Evolutionary conservation across 2,113 vertebrate species (phyloP), one percentile per base, ranked within the genome.

Genomic region (Xiphias gladius): DNA sequence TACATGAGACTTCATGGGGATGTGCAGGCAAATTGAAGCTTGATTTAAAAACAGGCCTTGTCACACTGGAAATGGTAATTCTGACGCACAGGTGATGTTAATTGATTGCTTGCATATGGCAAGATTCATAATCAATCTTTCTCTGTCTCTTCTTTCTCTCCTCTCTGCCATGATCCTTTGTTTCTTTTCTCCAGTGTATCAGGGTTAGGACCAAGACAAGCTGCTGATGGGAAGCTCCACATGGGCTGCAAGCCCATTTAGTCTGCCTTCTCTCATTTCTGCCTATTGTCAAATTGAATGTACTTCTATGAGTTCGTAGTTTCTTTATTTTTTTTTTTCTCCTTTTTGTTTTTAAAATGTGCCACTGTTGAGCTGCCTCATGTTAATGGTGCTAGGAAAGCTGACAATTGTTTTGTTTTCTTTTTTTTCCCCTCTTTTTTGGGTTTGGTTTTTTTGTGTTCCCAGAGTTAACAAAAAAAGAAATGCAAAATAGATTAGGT

Each of bases 281-380:
- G 97, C 97, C 97, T 98, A 96, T 97, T 96, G 96, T 97, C 96
- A 97, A 92, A 97, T 96, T 98, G 98, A 99, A 99, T 99, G 98
- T 99, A 99, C 94, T 96, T 94, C 84, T 94, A 85, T 92, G 76
- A 88, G 90, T 93, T 93, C 84, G 88, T 91, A 66, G 48, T 76
- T 68, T 32, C 69, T 71, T 32, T 72, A n/a, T 86, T 94, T 24
- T 39, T 65, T 93, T 93, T 92, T 92, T 91, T 94, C 90, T 89
- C 93, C 76, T 86, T 93, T 94, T 95, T 95, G 89, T 96, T 95
- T 94, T 71, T 92, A 96, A 96, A 96, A 96, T 93, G 97, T 98
- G 97, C 97, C 98, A 98, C 96, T 96, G 95, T 96, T 96, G 94
- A 97, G 96, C 97, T 97, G 96, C 96, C 96, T 96, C 96, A 96